phyloP scores from a whole-genome alignment of 1,140 invertebrate genomes.

The Drosophila leontia region DNA sequence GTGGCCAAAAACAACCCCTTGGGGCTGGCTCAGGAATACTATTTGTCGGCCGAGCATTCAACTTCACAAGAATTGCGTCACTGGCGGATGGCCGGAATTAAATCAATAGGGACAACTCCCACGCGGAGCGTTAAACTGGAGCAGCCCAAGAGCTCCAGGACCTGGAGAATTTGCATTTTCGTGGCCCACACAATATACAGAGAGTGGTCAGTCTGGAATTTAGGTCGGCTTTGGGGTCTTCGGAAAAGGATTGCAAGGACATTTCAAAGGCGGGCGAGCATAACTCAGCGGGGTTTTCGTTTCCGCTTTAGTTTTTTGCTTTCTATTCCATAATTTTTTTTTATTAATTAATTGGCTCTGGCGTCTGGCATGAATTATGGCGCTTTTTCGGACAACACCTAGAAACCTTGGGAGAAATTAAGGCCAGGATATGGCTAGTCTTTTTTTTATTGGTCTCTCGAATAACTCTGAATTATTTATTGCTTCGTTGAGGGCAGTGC shows the following conservation, averaged over 20 bases:
- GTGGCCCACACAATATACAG: conserved; percentile 25
- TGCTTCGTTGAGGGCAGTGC: conserved; percentile 40
- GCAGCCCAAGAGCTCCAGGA: conserved; percentile 35
- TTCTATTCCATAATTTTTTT: conserved; percentile 72
- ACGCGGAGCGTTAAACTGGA: conserved; percentile 61
- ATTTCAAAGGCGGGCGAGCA: conserved; percentile 65
- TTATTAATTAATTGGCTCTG: conserved; percentile 69
- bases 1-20: conserved; percentile 73
- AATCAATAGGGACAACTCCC: conserved; percentile 81
- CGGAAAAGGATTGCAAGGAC: conserved; percentile 66
- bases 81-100: conserved; percentile 64
- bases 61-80: conserved; percentile 72
- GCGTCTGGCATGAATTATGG: conserved; percentile 56
- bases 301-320: conserved; percentile 46
- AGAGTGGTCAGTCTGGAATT: conserved; percentile 57
- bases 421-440: conserved; percentile 30
- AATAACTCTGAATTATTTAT: conserved; percentile 50
- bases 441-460: conserved; percentile 40
- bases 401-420: conserved; percentile 49
- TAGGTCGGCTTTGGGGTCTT: conserved; percentile 46
- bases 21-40: conserved; percentile 54
- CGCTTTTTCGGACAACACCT: conserved; percentile 41
- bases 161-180: conserved; percentile 67
- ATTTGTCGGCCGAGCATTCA: conserved; percentile 62
- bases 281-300: conserved; percentile 60